Conservation (phyloP, 2,888 invertebrate genomes). For the Drosophila tanythrix region DNA sequence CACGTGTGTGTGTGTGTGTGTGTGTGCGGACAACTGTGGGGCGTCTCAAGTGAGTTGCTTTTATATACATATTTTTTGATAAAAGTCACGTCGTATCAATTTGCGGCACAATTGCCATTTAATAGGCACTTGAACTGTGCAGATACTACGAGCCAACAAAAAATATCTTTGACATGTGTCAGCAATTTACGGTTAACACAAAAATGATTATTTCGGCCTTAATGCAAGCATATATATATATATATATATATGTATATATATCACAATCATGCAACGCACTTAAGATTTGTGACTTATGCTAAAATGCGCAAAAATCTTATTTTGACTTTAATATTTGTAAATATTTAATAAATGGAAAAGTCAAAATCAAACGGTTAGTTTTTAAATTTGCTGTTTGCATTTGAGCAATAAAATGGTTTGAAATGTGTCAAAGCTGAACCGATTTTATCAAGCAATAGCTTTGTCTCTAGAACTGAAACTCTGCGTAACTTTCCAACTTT, state of each 20-base stretch:
- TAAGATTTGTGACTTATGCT: not conserved
- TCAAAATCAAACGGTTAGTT: not conserved
- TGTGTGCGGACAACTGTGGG: slow-evolving; percentile 38
- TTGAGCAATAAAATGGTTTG: not conserved
- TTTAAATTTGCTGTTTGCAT: too few relatives aligned
- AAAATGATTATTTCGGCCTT: slow-evolving; percentile 17
- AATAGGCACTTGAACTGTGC: slow-evolving; percentile 75
- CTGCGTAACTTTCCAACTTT: not conserved
- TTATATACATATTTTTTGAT: slow-evolving; percentile 43
- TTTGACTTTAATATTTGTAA: not conserved
- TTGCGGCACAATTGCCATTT: slow-evolving; percentile 80
- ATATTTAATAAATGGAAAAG: not conserved
- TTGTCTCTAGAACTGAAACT: not conserved
- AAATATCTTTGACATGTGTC: slow-evolving; percentile 49
- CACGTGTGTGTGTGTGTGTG: slow-evolving; percentile 29
- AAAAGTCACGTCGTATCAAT: slow-evolving; percentile 82
- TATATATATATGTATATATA: not conserved
- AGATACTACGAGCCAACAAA: slow-evolving; percentile 22
- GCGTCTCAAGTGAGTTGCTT: slow-evolving; percentile 70
- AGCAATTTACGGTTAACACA: slow-evolving; percentile 49
- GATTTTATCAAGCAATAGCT: not conserved
- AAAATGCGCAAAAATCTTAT: not conserved
- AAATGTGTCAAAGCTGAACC: not conserved
- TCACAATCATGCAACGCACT: not conserved
- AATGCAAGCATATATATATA: not conserved